Conservation (phyloP, 1,140 invertebrate genomes). For the Meloidogyne floridensis region DNA sequence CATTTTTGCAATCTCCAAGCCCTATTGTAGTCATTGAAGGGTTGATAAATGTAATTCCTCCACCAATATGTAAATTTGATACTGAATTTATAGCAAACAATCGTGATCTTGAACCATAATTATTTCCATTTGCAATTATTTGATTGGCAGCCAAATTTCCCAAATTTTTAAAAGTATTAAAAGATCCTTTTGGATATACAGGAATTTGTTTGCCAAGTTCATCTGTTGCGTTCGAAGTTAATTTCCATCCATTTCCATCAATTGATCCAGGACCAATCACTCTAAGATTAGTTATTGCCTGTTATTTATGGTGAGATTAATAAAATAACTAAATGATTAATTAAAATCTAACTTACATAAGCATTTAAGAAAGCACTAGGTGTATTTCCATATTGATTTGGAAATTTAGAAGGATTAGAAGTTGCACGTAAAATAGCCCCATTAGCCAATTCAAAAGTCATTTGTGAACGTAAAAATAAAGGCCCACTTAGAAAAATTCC, state of each 20-base stretch:
- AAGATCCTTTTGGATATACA: neutral
- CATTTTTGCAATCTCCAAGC: neutral
- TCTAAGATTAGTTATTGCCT: conserved; percentile 1
- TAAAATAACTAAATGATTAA: too few species aligned
- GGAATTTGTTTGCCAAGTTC: conserved; percentile 14
- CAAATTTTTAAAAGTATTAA: neutral
- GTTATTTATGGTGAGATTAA: neutral
- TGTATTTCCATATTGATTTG: neutral
- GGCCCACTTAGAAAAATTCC: conserved; percentile 12
- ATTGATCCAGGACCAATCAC: neutral
- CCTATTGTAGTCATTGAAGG: conserved; percentile 8
- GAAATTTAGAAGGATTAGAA: conserved; percentile 1
- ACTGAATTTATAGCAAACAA: neutral
- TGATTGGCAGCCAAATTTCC: conserved; percentile 10
- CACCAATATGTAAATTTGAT: neutral
- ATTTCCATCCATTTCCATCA: conserved; percentile 18
- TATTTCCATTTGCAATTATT: neutral
- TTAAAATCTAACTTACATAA: neutral
- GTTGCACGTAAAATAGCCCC: conserved; percentile 12
- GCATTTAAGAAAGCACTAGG: neutral
- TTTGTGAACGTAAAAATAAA: conserved; percentile 12
- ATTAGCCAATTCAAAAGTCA: conserved; percentile 12
- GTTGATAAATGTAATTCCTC: neutral
- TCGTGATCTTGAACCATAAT: neutral
- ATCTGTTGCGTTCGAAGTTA: neutral